These are phyloP conservation scores for Trochalopteron elliotii DNA, from an alignment of 2,113 vertebrate genomes.

Conservation along the genomic window DNA sequence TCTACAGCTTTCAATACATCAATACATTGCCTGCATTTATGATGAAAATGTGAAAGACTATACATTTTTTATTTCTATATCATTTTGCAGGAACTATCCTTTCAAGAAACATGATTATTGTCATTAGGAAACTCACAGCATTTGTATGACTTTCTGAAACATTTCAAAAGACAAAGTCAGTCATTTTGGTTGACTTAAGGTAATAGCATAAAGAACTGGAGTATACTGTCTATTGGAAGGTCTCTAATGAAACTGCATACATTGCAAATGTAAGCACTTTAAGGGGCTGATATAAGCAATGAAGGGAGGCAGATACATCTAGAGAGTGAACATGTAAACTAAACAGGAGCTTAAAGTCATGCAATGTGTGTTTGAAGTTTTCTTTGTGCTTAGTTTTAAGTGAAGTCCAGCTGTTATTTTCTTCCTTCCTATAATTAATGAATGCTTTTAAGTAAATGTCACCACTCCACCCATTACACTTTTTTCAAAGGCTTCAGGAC, in stretches of 20 bases:
- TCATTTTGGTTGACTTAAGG: not conserved
- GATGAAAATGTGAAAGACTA: not conserved
- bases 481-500: not conserved
- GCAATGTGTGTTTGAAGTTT: not conserved
- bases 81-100: not conserved
- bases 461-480: not conserved
- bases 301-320: not conserved
- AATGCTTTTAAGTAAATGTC: not conserved
- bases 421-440: slow-evolving; percentile 5
- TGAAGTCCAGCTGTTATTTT: not conserved
- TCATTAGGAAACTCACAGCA: not conserved
- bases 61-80: not conserved
- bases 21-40: not conserved
- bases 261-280: not conserved
- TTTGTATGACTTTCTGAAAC: not conserved
- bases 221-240: not conserved
- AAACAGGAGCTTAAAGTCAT: not conserved
- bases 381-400: not conserved
- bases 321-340: not conserved
- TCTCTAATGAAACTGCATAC: not conserved
- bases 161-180: not conserved
- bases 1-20: not conserved
- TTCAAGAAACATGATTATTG: not conserved
- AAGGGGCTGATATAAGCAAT: not conserved
- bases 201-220: not conserved